Base-by-base conservation (phyloP, 2,888 invertebrate species). In the Mimumesa dahlbomi region DNA sequence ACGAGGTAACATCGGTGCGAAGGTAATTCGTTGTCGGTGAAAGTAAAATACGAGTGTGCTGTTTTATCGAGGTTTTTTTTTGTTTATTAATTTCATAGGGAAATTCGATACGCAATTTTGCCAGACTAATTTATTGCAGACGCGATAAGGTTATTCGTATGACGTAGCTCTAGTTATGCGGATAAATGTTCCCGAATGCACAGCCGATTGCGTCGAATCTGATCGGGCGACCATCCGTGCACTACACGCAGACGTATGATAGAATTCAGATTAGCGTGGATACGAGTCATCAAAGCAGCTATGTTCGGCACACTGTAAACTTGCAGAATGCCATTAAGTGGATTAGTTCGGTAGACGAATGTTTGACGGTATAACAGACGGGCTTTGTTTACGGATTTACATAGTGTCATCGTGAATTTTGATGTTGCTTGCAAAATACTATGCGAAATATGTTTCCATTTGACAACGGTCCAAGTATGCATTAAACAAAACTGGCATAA, bases 211-310 rank as follows among this genome's bases (percentile, higher is more conserved):
- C 29, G 19, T 36, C 62, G 36, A 25, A 16, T 9, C 2, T 36
- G 14, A n/a, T 9, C 21, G 3, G 19, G 29, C 34, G 25, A 57
- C 48, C 58, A 63, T 69, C 49, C 53, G 58, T 57, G n/a, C 53
- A 31, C 46, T 18, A 42, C 46, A 52, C 52, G 46, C 38, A 36
- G 9, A 22, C 36, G 50, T 38, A 40, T 42, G 57, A 52, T 31
- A 57, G 29, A 22, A 57, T 19, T 19, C 45, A 75, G 62, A 75
- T 75, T 68, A 69, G 31, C 49, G n/a, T 11, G 54, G 48, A 36
- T 21, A 22, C 11, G 25, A 61, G 53, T 68, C 61, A 65, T 72
- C 61, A 73, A 65, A 68, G 57, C 42, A 5, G 19, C 19, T 36
- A 45, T 31, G 22, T 45, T 49, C 57, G 43, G 25, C 25, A 4